A percentile compares a stretch with the other conserved stretches of the same genome.
Evolutionary conservation across 1,140 invertebrate genomes (phyloP).

Genomic region (Zeugodacus cucurbitae): DNA sequence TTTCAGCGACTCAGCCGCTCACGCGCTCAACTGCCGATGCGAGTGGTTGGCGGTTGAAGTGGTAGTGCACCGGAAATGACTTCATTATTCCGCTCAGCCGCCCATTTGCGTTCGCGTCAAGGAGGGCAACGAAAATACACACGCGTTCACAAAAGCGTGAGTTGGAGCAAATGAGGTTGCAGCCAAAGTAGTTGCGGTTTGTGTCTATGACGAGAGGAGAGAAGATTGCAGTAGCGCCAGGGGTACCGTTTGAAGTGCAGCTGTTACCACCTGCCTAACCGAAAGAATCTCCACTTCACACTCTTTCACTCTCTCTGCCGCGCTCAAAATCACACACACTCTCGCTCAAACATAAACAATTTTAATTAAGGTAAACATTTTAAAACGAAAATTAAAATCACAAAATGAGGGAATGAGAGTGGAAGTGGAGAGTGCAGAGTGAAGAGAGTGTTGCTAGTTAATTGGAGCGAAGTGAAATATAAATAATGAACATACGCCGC

Average conservation of each 20-base stretch:
- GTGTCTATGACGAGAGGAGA: too few species aligned
- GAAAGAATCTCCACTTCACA: neutral
- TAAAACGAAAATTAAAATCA: conserved; percentile 42
- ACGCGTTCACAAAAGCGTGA: neutral
- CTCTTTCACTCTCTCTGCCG: neutral
- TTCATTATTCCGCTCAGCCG: conserved; percentile 54
- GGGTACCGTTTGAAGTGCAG: neutral
- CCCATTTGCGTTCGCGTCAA: conserved; percentile 35
- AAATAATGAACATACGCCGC: neutral
- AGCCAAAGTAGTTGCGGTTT: neutral
- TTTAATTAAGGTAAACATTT: conserved; percentile 58
- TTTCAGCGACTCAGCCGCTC: neutral
- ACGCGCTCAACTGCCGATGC: neutral
- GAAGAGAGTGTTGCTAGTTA: conserved; percentile 33
- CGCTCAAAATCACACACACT: neutral
- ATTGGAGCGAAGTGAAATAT: conserved; percentile 40
- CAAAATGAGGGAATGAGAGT: neutral
- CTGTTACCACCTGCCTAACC: conserved; percentile 13
- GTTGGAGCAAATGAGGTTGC: neutral
- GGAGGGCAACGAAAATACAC: neutral
- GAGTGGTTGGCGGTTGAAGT: neutral
- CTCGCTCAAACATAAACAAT: conserved; percentile 43
- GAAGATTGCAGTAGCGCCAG: neutral
- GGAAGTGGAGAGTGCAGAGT: neutral
- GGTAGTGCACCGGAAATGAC: conserved; percentile 50